Conservation (phyloP, 2,113 vertebrate genomes). For the Todiramphus saurophagus region DNA sequence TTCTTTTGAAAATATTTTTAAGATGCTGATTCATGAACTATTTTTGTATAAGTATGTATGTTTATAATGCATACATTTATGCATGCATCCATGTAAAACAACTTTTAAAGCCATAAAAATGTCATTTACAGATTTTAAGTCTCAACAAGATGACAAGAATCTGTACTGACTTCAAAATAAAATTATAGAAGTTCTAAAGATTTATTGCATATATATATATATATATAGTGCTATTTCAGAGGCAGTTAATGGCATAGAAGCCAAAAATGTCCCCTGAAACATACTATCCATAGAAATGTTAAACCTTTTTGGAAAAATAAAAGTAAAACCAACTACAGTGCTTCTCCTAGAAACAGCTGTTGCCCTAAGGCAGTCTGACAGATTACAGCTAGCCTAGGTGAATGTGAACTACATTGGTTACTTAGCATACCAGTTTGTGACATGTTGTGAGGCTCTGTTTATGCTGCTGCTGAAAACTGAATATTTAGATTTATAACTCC, state of each 20-base stretch:
- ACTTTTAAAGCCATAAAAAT: neutral
- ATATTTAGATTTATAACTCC: neutral
- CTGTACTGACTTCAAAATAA: neutral
- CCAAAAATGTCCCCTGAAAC: neutral
- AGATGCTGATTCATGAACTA: neutral
- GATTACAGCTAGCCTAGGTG: neutral
- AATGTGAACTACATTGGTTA: neutral
- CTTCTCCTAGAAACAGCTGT: neutral
- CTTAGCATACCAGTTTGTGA: neutral
- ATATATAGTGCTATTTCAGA: neutral
- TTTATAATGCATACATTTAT: neutral
- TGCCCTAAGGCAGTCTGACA: neutral
- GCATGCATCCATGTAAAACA: neutral
- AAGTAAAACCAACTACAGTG: neutral
- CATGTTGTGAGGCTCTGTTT: neutral
- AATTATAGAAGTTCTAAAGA: neutral
- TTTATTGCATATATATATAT: neutral
- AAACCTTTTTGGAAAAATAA: neutral
- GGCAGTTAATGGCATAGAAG: neutral
- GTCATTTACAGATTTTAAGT: neutral
- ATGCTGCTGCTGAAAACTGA: neutral
- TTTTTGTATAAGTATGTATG: neutral
- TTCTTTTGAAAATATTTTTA: neutral
- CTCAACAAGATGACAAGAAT: neutral
- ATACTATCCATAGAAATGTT: neutral